These are phyloP conservation scores for Chelonus insularis DNA, from an alignment of 1,140 invertebrate genomes.

Conservation along the genomic window DNA sequence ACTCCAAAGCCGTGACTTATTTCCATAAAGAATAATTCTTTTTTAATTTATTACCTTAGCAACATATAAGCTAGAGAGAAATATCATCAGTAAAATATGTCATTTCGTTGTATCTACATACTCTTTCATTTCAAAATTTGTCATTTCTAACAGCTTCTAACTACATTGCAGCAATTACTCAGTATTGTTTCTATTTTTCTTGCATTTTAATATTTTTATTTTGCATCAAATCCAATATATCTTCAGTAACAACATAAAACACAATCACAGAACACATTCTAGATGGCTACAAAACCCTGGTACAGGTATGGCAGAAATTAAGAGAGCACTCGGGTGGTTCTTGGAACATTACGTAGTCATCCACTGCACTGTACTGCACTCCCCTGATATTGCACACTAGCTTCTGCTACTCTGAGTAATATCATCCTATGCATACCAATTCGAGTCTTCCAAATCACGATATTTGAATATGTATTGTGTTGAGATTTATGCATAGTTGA, in stretches of 20 bases:
- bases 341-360: conserved; percentile 9
- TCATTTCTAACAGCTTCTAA: not conserved
- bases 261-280: not conserved
- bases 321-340: no score
- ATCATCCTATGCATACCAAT: conserved; percentile 50
- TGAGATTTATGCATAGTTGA: conserved; percentile 30
- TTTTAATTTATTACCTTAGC: no score
- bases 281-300: no score
- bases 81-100: not conserved
- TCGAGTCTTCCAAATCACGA: conserved; percentile 31
- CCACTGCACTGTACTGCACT: not conserved
- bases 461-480: conserved; percentile 46
- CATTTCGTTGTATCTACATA: not conserved
- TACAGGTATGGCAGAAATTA: no score
- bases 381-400: no score
- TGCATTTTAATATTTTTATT: not conserved
- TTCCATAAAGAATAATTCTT: no score
- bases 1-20: no score
- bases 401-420: conserved; percentile 9
- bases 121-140: not conserved
- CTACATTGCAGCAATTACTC: not conserved
- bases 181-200: not conserved
- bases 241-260: not conserved
- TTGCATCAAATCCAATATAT: not conserved
- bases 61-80: no score